Conservation (phyloP, 2,113 vertebrate genomes). For the Lepisosteus osseus region DNA sequence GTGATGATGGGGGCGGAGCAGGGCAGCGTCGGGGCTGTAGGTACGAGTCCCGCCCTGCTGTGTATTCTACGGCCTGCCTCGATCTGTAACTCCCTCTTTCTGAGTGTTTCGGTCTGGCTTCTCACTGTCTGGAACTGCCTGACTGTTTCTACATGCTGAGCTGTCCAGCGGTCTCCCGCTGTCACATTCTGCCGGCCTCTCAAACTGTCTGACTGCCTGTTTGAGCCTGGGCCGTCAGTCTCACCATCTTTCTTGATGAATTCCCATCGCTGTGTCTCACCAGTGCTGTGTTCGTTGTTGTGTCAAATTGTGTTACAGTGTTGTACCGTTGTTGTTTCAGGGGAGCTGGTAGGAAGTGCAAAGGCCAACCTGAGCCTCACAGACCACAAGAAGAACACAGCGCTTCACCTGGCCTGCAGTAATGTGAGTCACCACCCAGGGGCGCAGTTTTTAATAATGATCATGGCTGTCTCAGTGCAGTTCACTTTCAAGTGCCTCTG, state of each 20-base stretch:
- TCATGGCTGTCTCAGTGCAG: no score
- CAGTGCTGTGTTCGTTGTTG: no score
- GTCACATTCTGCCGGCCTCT: background rate
- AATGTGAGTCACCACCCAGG: slow-evolving; percentile 70
- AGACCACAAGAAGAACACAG: slow-evolving; percentile 83
- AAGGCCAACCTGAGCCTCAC: slow-evolving; percentile 73
- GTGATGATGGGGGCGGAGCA: slow-evolving; percentile 87
- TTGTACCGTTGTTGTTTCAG: slow-evolving; percentile 49
- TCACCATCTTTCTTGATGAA: background rate
- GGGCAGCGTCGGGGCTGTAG: slow-evolving; percentile 73
- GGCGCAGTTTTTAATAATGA: background rate
- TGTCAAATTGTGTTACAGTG: no score
- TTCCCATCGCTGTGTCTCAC: no score
- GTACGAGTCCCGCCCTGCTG: slow-evolving; percentile 47
- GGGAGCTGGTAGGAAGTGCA: slow-evolving; percentile 77
- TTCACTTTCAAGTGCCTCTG: no score
- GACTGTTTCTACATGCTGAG: no score
- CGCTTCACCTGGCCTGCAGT: slow-evolving; percentile 88
- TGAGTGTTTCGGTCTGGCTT: background rate
- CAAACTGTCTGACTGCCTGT: background rate
- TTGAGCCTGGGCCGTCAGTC: background rate
- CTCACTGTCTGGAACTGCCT: background rate
- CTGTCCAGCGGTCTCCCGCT: background rate
- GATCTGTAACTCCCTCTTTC: background rate
- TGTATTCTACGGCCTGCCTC: background rate